phyloP scores from a whole-genome alignment of 1,140 invertebrate species.

The Aradophagus sp. region DNA sequence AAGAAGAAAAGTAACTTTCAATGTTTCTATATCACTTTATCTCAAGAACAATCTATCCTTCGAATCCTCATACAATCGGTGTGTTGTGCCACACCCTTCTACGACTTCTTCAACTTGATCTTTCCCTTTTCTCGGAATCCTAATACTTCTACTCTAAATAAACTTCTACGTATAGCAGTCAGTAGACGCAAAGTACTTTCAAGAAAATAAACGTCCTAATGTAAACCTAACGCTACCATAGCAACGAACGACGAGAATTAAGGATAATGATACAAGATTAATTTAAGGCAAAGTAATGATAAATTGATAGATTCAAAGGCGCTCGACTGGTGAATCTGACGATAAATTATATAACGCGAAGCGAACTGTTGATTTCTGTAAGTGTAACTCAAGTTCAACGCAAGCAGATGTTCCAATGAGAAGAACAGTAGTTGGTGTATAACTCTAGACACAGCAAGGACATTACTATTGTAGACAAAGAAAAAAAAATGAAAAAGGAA shows the following conservation, averaged over 20 bases:
- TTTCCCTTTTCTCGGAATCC: slow-evolving; percentile 19
- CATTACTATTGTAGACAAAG: slow-evolving; percentile 34
- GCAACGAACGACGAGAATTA: slow-evolving; percentile 20
- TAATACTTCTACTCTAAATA: slow-evolving; percentile 38
- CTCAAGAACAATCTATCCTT: slow-evolving; percentile 43
- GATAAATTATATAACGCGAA: too few relatives aligned
- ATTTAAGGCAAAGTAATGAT: too few relatives aligned
- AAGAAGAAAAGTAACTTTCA: slow-evolving; percentile 15
- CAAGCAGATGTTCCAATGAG: slow-evolving; percentile 41
- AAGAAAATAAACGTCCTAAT: slow-evolving; percentile 28
- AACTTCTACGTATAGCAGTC: slow-evolving; percentile 22
- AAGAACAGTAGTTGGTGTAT: slow-evolving; percentile 50
- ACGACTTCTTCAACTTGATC: slow-evolving; percentile 35
- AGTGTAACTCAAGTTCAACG: slow-evolving; percentile 39
- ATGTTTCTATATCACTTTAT: slow-evolving; percentile 54
- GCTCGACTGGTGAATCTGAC: too few relatives aligned
- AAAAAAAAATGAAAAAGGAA: slow-evolving; percentile 1
- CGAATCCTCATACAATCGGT: slow-evolving; percentile 44
- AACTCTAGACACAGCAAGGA: slow-evolving; percentile 32
- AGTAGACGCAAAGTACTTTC: slow-evolving; percentile 23
- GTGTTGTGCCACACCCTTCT: slow-evolving; percentile 29
- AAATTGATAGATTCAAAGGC: too few relatives aligned
- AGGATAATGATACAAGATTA: too few relatives aligned
- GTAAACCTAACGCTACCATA: slow-evolving; percentile 15
- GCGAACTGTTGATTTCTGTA: slow-evolving; percentile 37